phyloP scores from a whole-genome alignment of 1,140 invertebrate genomes.

The Drosophila ambigua region DNA sequence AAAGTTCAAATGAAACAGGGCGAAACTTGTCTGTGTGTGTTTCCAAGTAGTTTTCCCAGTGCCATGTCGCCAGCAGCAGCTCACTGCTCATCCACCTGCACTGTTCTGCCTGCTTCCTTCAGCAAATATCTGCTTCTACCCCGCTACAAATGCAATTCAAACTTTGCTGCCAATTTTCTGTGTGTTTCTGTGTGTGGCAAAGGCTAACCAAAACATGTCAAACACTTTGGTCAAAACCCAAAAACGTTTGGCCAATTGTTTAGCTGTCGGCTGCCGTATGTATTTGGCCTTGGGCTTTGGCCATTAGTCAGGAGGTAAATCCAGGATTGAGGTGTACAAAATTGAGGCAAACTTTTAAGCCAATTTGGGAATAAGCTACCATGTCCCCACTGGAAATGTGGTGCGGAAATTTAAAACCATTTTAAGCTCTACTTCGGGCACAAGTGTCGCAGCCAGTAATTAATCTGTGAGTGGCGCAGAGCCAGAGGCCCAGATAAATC shows the following conservation, averaged over 20 bases:
- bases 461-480: slow-evolving; percentile 33
- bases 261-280: slow-evolving; percentile 12
- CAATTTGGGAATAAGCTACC: slow-evolving; percentile 15
- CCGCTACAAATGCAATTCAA: slow-evolving; percentile 16
- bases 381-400: neutral
- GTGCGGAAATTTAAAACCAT: no score
- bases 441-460: slow-evolving; percentile 22
- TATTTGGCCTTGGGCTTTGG: slow-evolving; percentile 26
- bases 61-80: slow-evolving; percentile 12
- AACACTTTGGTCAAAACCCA: slow-evolving; percentile 37
- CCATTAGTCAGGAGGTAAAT: slow-evolving; percentile 21
- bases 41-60: neutral
- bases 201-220: slow-evolving; percentile 41
- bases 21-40: slow-evolving; percentile 16
- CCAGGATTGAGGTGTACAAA: slow-evolving; percentile 16
- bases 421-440: neutral
- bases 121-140: neutral
- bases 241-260: slow-evolving; percentile 41
- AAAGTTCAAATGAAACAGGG: slow-evolving; percentile 23
- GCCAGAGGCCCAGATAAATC: slow-evolving; percentile 49
- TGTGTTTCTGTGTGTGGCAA: slow-evolving; percentile 5
- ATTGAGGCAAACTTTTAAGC: slow-evolving; percentile 14
- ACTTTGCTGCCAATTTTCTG: slow-evolving; percentile 28
- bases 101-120: no score
- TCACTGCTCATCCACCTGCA: neutral